Conservation (phyloP, 2,797 vertebrate species). For the Leptatherina wallacei region DNA sequence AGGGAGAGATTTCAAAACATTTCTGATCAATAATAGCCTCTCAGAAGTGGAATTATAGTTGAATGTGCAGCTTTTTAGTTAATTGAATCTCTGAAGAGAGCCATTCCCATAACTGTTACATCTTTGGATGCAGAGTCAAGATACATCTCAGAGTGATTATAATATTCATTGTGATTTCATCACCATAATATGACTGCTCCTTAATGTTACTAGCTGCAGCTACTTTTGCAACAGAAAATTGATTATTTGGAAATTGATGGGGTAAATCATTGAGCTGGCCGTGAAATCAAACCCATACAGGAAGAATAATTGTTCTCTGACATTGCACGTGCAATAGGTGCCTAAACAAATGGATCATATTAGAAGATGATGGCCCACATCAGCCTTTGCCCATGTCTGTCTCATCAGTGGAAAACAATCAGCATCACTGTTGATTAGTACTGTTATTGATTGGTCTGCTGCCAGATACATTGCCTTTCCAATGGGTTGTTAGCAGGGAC, state of each 20-base stretch:
- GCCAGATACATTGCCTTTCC: constrained; percentile 74
- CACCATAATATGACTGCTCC: constrained; percentile 32
- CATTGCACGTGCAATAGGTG: neutral
- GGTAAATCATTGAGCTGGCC: constrained; percentile 34
- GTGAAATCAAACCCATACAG: constrained; percentile 51
- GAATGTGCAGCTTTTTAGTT: constrained; percentile 80
- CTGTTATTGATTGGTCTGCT: constrained; percentile 80
- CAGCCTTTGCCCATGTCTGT: constrained; percentile 42
- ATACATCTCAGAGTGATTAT: constrained; percentile 51
- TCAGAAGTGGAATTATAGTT: constrained; percentile 69
- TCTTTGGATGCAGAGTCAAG: constrained; percentile 40
- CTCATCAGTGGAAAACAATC: constrained; percentile 80
- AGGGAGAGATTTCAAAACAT: constrained; percentile 68
- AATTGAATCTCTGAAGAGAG: constrained; percentile 76
- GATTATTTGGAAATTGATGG: constrained; percentile 50
- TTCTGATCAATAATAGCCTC: constrained; percentile 80
- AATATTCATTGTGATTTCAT: constrained; percentile 58
- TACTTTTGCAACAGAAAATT: constrained; percentile 34
- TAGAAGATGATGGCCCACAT: constrained; percentile 42
- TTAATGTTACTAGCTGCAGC: constrained; percentile 14
- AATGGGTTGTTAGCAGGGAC: constrained; percentile 70
- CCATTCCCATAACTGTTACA: constrained; percentile 66
- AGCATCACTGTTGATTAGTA: constrained; percentile 80
- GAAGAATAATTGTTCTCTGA: constrained; percentile 22
- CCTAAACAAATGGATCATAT: constrained; percentile 16